Percentiles rank a stretch among this genome's conserved stretches.
These are phyloP conservation scores for Mustela lutreola DNA, from an alignment of 2,113 vertebrate species.

Conservation along the genomic window DNA sequence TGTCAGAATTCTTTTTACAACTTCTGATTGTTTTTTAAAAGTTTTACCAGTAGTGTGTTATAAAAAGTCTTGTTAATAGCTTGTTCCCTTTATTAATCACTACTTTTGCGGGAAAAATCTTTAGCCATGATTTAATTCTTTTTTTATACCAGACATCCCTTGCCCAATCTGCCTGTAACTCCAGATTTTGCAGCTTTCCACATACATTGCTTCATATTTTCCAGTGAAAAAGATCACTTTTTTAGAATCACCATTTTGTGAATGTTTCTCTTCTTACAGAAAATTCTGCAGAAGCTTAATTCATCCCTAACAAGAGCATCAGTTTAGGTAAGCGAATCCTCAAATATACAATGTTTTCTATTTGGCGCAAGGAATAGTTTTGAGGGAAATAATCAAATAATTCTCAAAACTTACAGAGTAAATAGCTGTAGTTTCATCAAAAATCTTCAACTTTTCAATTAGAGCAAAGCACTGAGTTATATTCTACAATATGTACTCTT, in stretches of 20 bases:
- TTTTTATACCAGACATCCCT: not conserved
- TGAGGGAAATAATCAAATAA: constrained; percentile 11
- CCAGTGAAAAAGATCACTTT: constrained; percentile 47
- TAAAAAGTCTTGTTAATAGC: not conserved
- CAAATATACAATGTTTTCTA: constrained; percentile 37
- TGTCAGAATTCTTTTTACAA: constrained; percentile 46
- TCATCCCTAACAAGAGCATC: not conserved
- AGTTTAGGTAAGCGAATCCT: constrained; percentile 52
- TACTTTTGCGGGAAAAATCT: constrained; percentile 30
- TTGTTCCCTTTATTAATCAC: constrained; percentile 24
- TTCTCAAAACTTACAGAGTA: constrained; percentile 12
- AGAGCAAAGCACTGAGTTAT: not conserved
- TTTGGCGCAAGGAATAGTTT: not conserved
- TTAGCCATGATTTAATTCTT: constrained; percentile 9
- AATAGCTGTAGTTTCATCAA: constrained; percentile 7
- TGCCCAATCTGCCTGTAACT: constrained; percentile 46
- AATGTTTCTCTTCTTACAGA: constrained; percentile 62
- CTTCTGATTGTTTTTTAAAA: constrained; percentile 33
- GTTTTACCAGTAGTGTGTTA: not conserved
- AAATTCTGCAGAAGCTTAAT: constrained; percentile 32
- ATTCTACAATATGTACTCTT: not conserved
- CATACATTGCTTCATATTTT: constrained; percentile 59
- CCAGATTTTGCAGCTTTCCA: constrained; percentile 53
- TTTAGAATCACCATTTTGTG: constrained; percentile 43
- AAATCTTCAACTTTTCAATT: not conserved